A percentile compares a stretch with the other conserved stretches of the same genome.
Conservation (phyloP, 2,888 invertebrate genomes). For the Drosophila diplacantha region DNA sequence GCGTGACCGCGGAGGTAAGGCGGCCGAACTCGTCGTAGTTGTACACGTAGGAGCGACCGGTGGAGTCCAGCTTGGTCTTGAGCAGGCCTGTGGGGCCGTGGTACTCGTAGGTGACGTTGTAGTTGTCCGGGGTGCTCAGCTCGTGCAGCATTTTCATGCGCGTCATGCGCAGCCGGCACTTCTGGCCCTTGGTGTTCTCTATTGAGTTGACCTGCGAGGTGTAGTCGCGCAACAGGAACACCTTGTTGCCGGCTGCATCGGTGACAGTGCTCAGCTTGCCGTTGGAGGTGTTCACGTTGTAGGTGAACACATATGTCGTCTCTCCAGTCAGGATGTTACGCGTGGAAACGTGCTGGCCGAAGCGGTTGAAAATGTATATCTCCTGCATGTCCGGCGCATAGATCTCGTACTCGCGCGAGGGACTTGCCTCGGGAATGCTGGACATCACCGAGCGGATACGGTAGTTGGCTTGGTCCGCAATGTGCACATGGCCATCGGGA, state of each 20-base stretch:
- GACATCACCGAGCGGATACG: constrained; percentile 92
- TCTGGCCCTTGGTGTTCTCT: constrained; percentile 95
- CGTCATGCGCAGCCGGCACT: constrained; percentile 93
- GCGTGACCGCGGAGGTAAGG: constrained; percentile 92
- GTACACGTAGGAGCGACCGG: constrained; percentile 93
- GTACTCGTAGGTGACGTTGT: constrained; percentile 95
- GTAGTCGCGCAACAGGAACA: constrained; percentile 89
- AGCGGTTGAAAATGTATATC: constrained; percentile 93
- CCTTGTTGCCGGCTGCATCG: constrained; percentile 94
- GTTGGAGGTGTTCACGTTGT: constrained; percentile 97
- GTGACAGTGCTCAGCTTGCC: constrained; percentile 96
- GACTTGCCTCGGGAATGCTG: constrained; percentile 91
- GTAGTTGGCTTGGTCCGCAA: constrained; percentile 96
- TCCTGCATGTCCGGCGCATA: constrained; percentile 97
- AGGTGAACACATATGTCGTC: constrained; percentile 94
- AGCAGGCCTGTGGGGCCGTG: constrained; percentile 93
- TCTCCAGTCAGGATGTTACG: constrained; percentile 97
- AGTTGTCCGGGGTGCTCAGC: constrained; percentile 93
- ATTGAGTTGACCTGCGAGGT: constrained; percentile 94
- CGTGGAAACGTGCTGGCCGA: constrained; percentile 96
- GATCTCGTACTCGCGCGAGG: constrained; percentile 92
- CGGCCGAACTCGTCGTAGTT: constrained; percentile 97
- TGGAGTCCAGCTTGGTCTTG: constrained; percentile 92
- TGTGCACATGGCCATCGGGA: constrained; percentile 95
- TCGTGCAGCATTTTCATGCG: constrained; percentile 95